A percentile compares a stretch with the other conserved stretches of the same genome.
These are phyloP conservation scores for Odobenus rosmarus DNA, from an alignment of 2,113 vertebrate species.

Conservation along the genomic window DNA sequence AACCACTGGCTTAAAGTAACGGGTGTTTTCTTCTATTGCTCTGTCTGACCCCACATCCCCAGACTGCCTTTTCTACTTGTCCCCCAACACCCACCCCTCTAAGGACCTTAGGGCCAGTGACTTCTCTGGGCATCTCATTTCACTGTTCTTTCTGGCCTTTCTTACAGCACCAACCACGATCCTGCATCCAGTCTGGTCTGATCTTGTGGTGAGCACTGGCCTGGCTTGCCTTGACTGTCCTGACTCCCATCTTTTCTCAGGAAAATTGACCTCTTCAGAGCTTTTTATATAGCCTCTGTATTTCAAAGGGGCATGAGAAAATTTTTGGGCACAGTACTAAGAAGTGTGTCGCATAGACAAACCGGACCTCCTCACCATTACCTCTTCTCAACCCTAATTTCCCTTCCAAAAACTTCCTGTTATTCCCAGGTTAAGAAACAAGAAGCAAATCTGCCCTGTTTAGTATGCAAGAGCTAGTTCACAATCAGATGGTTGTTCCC, in stretches of 20 bases:
- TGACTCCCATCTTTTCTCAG: neutral
- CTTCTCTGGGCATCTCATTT: neutral
- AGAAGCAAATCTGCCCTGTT: neutral
- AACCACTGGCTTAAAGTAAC: neutral
- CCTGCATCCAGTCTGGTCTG: neutral
- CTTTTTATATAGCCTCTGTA: neutral
- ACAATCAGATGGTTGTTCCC: neutral
- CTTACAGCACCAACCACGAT: neutral
- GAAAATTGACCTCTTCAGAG: neutral
- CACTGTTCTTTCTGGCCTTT: neutral
- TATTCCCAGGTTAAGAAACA: conserved; percentile 8
- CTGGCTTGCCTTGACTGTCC: neutral
- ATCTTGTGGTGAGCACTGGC: neutral
- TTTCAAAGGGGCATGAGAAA: neutral
- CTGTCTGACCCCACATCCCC: neutral
- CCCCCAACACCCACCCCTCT: neutral
- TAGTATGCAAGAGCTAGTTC: neutral
- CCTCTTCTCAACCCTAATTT: neutral
- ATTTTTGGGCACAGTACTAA: neutral
- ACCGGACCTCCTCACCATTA: neutral
- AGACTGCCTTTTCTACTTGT: neutral
- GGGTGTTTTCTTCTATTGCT: neutral
- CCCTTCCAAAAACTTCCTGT: neutral
- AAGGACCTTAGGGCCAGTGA: neutral
- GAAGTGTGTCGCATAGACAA: neutral